Percentiles rank a stretch among this genome's conserved stretches.
Evolutionary conservation across 2,888 invertebrate genomes (phyloP).

Genomic region (Acanthosepion lycidas): DNA sequence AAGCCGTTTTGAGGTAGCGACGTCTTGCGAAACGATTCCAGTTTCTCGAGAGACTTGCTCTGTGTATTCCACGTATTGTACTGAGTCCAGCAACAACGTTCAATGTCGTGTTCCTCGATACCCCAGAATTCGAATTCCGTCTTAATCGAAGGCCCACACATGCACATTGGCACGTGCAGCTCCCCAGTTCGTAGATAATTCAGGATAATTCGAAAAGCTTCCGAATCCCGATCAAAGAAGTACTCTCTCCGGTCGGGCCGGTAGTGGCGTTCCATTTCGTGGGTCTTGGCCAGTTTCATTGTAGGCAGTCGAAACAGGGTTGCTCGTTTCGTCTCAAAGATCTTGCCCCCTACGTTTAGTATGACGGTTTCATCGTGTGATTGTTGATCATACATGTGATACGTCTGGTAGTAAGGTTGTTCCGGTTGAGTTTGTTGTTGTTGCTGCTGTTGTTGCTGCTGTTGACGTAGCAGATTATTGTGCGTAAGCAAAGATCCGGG

Average conservation of each 20-base stretch:
- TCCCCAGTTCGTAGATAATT: constrained; percentile 70
- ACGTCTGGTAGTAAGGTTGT: neutral
- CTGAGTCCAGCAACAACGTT: constrained; percentile 71
- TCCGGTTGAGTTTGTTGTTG: neutral
- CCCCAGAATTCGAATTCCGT: constrained; percentile 72
- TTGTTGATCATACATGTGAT: neutral
- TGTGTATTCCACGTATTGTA: constrained; percentile 72
- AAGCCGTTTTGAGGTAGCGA: constrained; percentile 65
- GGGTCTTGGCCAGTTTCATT: constrained; percentile 61
- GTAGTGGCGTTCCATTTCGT: constrained; percentile 63
- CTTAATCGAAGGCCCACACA: constrained; percentile 70
- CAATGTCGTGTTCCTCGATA: constrained; percentile 69
- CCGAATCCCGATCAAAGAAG: constrained; percentile 71
- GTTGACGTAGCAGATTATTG: neutral
- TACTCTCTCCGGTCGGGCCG: constrained; percentile 63
- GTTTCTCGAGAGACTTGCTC: constrained; percentile 65
- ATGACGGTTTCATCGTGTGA: constrained; percentile 58
- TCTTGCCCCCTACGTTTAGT: constrained; percentile 67
- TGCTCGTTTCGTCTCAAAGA: constrained; percentile 66
- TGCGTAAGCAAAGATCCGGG: constrained; percentile 24
- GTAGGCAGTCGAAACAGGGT: constrained; percentile 62
- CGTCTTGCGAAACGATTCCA: constrained; percentile 68
- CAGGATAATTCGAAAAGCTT: constrained; percentile 67
- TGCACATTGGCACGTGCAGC: constrained; percentile 68
- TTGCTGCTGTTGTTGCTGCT: neutral